A percentile compares a stretch with the other conserved stretches of the same genome.
Conservation (phyloP, 2,888 invertebrate genomes). For the Nemotelus nigrinus region DNA sequence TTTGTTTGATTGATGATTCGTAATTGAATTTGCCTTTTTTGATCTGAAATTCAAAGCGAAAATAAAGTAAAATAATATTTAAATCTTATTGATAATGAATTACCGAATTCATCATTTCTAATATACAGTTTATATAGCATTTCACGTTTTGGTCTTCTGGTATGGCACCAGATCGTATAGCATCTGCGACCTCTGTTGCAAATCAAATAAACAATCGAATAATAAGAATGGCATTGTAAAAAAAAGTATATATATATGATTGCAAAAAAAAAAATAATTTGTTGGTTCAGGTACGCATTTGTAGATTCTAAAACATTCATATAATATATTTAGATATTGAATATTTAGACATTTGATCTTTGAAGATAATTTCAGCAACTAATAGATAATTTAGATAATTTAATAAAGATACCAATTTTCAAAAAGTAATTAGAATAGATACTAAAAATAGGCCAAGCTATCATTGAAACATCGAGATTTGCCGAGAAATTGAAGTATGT, state of each 20-base stretch:
- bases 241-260: background rate
- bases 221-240: background rate
- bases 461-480: no score
- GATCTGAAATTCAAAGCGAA: slow-evolving; percentile 55
- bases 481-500: no score
- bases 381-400: no score
- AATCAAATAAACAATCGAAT: slow-evolving; percentile 6
- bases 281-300: background rate
- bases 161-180: slow-evolving; percentile 57
- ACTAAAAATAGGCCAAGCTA: no score
- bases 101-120: slow-evolving; percentile 68
- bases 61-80: background rate
- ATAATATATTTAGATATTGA: no score
- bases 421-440: no score
- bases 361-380: no score
- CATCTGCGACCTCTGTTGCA: slow-evolving; percentile 57
- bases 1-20: slow-evolving; percentile 61
- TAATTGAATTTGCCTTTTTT: slow-evolving; percentile 63
- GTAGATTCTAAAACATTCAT: background rate
- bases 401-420: no score
- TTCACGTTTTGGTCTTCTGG: slow-evolving; percentile 62
- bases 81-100: slow-evolving; percentile 37
- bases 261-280: background rate
- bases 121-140: slow-evolving; percentile 68
- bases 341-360: no score